A percentile compares a stretch with the other conserved stretches of the same genome.
Conservation (phyloP, 2,113 vertebrate species). For the Oryzias javanicus region DNA sequence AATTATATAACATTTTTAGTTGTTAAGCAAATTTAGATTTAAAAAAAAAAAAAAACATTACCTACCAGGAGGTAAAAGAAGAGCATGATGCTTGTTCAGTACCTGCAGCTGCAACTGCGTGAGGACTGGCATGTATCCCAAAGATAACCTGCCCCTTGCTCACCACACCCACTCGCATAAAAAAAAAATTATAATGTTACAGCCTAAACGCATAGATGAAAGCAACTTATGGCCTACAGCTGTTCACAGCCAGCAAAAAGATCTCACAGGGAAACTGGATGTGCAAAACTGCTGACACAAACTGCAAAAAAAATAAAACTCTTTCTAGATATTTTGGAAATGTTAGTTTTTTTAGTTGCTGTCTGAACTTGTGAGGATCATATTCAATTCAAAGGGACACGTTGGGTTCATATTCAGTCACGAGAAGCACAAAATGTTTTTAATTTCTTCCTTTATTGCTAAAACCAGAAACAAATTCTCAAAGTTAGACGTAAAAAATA, state of each 20-base stretch:
- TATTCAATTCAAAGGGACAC: no score
- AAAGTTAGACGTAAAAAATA: constrained; percentile 7
- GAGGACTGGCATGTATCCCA: not conserved
- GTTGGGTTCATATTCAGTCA: not conserved
- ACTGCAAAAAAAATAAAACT: not conserved
- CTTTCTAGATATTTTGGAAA: no score
- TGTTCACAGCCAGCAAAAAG: not conserved
- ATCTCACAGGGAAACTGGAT: no score
- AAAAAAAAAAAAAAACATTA: not conserved
- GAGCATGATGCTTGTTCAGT: constrained; percentile 26
- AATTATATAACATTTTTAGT: no score
- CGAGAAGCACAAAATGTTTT: not conserved
- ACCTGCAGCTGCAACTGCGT: not conserved
- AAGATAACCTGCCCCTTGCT: constrained; percentile 1
- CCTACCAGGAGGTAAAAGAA: constrained; percentile 43
- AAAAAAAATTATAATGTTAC: not conserved
- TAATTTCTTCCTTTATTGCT: constrained; percentile 28
- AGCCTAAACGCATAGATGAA: not conserved
- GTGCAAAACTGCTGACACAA: not conserved
- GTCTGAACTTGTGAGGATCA: accelerated
- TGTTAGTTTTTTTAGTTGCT: not conserved
- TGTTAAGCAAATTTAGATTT: no score
- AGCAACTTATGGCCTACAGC: not conserved
- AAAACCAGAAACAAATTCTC: constrained; percentile 9
- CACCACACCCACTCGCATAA: constrained; percentile 14